Evolutionary conservation across 2,888 invertebrate genomes (phyloP).

Genomic region (Cataglyphis rosenhaueri): DNA sequence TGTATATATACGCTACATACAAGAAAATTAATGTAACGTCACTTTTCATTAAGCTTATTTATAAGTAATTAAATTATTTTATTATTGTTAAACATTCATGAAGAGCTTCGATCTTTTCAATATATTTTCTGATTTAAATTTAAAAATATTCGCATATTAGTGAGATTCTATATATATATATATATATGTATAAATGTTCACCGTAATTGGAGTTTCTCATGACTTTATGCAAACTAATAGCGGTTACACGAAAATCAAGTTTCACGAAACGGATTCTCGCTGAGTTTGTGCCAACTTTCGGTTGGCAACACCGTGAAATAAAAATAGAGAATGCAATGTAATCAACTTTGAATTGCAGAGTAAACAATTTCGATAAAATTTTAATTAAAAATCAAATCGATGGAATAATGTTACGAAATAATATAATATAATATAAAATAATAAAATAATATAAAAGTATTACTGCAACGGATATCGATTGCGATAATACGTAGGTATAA

Average conservation of each 20-base stretch:
- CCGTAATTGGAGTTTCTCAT: slow-evolving; percentile 46
- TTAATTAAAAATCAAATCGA: slow-evolving; percentile 15
- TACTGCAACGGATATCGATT: slow-evolving; percentile 26
- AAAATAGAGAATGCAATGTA: slow-evolving; percentile 53
- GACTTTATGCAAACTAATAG: slow-evolving; percentile 47
- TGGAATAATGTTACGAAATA: not conserved
- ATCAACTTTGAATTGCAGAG: slow-evolving; percentile 41
- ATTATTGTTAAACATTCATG: not conserved
- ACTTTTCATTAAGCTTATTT: slow-evolving; percentile 6
- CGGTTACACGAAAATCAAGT: slow-evolving; percentile 43
- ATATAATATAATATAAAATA: too few relatives aligned
- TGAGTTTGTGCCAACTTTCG: slow-evolving; percentile 52
- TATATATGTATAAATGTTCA: not conserved
- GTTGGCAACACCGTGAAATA: slow-evolving; percentile 34
- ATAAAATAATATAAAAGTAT: slow-evolving; percentile 33
- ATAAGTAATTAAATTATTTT: not conserved
- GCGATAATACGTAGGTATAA: slow-evolving; percentile 60
- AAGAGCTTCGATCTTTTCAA: not conserved
- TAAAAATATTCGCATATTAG: slow-evolving; percentile 8
- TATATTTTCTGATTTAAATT: not conserved
- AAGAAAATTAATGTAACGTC: slow-evolving; percentile 23
- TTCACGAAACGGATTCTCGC: slow-evolving; percentile 51
- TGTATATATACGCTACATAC: not conserved
- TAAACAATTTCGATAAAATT: slow-evolving; percentile 41
- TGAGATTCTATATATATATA: slow-evolving; percentile 1